phyloP scores from a whole-genome alignment of 2,113 vertebrate genomes.

The Pelmatolapia mariae region DNA sequence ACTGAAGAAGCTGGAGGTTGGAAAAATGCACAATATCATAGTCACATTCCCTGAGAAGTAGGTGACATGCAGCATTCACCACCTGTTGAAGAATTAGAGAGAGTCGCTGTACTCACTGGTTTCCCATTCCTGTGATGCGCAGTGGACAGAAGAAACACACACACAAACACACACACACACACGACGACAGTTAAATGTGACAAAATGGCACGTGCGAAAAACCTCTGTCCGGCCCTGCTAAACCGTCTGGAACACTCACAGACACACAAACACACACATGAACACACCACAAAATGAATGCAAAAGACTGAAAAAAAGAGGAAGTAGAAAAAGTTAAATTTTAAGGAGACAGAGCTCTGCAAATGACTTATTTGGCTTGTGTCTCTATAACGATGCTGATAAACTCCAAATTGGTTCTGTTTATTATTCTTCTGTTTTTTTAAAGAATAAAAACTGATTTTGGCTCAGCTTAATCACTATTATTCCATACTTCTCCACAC shows the following conservation, averaged over 20 bases:
- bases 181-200: slow-evolving; percentile 37
- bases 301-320: neutral
- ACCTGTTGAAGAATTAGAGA: slow-evolving; percentile 35
- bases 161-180: slow-evolving; percentile 42
- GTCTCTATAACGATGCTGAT: neutral
- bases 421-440: neutral
- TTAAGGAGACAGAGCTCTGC: neutral
- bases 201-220: neutral
- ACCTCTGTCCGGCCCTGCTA: neutral
- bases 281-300: neutral
- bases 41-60: slow-evolving; percentile 25
- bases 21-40: slow-evolving; percentile 27
- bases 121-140: slow-evolving; percentile 79
- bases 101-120: slow-evolving; percentile 75
- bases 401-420: neutral
- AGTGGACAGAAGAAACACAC: slow-evolving; percentile 69
- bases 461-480: neutral
- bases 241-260: neutral
- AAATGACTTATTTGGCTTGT: neutral
- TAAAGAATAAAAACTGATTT: neutral
- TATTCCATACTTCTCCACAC: neutral
- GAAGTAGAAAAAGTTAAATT: neutral
- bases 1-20: slow-evolving; percentile 19
- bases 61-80: slow-evolving; percentile 71
- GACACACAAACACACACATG: neutral